phyloP scores from a whole-genome alignment of 2,888 invertebrate genomes.

The Drosophila sordidula region DNA sequence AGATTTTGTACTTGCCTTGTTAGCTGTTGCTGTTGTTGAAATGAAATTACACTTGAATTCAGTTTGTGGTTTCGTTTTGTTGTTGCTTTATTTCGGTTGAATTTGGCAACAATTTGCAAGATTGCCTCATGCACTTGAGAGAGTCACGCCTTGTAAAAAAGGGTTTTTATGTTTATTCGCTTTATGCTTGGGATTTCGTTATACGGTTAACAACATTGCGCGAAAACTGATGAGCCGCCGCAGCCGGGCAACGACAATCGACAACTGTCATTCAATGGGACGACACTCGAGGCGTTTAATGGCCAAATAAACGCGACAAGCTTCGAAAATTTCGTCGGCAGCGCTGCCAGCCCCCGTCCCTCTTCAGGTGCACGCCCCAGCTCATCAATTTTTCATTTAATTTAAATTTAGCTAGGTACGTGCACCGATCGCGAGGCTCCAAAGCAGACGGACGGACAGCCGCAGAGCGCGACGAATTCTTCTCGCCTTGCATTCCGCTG shows the following conservation, averaged over 20 bases:
- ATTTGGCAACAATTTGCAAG: conserved; percentile 24
- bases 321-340: conserved; percentile 31
- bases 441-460: conserved; percentile 9
- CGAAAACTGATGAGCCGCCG: conserved; percentile 60
- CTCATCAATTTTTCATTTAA: conserved; percentile 82
- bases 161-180: conserved; percentile 6
- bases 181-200: conserved; percentile 17
- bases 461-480: conserved; percentile 70
- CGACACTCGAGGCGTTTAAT: conserved; percentile 69
- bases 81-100: background rate
- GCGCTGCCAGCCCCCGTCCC: background rate
- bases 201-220: conserved; percentile 37
- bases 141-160: conserved; percentile 32
- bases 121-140: conserved; percentile 32
- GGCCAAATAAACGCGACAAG: conserved; percentile 67
- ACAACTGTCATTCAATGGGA: conserved; percentile 66
- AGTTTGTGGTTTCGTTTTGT: conserved; percentile 12
- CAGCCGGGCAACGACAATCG: conserved; percentile 72
- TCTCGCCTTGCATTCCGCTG: conserved; percentile 75
- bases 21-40: conserved; percentile 2
- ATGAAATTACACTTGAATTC: conserved; percentile 15
- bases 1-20: conserved; percentile 47
- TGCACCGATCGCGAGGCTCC: conserved; percentile 12
- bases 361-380: conserved; percentile 10
- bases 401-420: conserved; percentile 71